Conservation (phyloP, 30 jellyfish, hydroid and myxozoan genomes). For the Rhopilema esculentum region DNA sequence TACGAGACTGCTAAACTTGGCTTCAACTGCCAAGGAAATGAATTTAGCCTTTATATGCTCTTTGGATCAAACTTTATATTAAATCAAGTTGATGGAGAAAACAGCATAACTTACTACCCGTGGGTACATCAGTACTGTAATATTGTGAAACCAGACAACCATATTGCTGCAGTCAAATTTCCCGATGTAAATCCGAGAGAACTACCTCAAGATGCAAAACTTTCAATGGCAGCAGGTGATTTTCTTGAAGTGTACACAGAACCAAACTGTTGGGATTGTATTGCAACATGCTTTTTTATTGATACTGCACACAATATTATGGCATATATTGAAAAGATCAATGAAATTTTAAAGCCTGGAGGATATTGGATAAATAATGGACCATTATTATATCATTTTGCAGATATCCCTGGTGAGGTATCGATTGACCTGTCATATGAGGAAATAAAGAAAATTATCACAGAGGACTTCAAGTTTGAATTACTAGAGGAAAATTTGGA, state of each 20-base stretch:
- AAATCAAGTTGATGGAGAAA: constrained; percentile 34
- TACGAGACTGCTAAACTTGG: constrained; percentile 93
- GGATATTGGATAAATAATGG: constrained; percentile 99
- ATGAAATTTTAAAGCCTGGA: constrained; percentile 86
- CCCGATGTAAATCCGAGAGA: constrained; percentile 93
- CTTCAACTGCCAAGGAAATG: constrained; percentile 92
- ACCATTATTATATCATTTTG: constrained; percentile 94
- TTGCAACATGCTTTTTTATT: constrained; percentile 89
- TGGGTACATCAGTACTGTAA: constrained; percentile 97
- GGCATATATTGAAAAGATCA: constrained; percentile 85
- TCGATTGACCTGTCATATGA: constrained; percentile 93
- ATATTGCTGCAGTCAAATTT: constrained; percentile 67
- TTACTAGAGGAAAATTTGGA: constrained; percentile 69
- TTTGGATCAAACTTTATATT: constrained; percentile 93
- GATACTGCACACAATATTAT: constrained; percentile 99
- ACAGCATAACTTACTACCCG: constrained; percentile 80
- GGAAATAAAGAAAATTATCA: constrained; percentile 72
- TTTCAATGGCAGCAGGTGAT: constrained; percentile 99
- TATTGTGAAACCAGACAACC: constrained; percentile 69
- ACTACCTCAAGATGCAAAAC: constrained; percentile 54
- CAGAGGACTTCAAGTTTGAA: constrained; percentile 73
- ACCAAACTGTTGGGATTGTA: constrained; percentile 72
- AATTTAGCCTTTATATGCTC: constrained; percentile 93
- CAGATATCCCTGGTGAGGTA: constrained; percentile 84
- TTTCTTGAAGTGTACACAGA: constrained; percentile 87